Conservation (phyloP, 2,888 invertebrate species). For the Metacarcinus magister region DNA sequence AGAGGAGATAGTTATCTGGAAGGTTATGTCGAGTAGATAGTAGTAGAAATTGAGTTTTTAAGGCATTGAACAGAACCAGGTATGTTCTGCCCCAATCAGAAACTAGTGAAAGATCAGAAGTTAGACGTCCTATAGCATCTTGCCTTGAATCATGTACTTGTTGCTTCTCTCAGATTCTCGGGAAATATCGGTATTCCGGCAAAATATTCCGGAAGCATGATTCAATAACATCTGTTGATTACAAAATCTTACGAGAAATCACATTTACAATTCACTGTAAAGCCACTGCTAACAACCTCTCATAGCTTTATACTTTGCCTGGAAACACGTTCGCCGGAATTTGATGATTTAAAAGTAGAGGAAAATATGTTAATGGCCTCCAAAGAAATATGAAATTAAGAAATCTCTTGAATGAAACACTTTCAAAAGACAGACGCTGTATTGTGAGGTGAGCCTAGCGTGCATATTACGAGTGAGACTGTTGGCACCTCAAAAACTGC, state of each 20-base stretch:
- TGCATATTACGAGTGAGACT: not conserved
- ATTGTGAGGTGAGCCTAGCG: not conserved
- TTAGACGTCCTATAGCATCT: too few species aligned
- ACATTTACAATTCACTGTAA: not conserved
- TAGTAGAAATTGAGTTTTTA: too few species aligned
- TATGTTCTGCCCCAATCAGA: too few species aligned
- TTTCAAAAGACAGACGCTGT: not conserved
- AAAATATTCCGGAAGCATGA: not conserved
- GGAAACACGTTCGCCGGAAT: not conserved
- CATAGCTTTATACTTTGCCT: not conserved
- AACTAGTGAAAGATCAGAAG: too few species aligned
- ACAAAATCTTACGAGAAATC: not conserved
- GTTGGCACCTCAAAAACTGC: not conserved
- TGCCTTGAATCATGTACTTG: not conserved
- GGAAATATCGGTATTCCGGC: not conserved
- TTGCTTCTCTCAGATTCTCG: not conserved
- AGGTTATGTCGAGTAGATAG: too few species aligned
- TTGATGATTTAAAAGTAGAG: not conserved
- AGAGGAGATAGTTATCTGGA: too few species aligned
- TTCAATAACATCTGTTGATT: not conserved
- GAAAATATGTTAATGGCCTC: not conserved
- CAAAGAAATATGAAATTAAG: not conserved
- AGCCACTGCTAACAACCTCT: not conserved
- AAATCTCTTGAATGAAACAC: not conserved
- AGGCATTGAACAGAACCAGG: too few species aligned